These are phyloP conservation scores for Betta splendens DNA, from an alignment of 2,797 vertebrate species.

Conservation along the genomic window DNA sequence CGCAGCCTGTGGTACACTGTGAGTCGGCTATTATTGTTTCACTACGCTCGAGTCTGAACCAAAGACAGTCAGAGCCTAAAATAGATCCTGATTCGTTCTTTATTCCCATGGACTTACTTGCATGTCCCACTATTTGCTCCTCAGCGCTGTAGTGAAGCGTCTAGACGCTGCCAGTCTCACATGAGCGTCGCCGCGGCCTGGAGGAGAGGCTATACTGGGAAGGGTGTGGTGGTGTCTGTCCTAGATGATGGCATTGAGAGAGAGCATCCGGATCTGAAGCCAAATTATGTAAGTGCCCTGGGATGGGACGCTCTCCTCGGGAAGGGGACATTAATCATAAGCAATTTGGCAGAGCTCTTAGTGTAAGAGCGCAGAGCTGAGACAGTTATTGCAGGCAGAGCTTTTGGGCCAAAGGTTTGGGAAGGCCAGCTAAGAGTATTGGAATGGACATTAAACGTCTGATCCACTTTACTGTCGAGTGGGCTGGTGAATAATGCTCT, in stretches of 20 bases:
- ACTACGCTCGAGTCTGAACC: constrained; percentile 39
- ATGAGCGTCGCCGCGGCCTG: constrained; percentile 94
- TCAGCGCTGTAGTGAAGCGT: constrained; percentile 88
- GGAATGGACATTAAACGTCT: constrained; percentile 68
- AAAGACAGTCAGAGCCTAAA: constrained; percentile 46
- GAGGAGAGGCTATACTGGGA: constrained; percentile 93
- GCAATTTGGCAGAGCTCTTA: constrained; percentile 68
- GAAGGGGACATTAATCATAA: constrained; percentile 68
- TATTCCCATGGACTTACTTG: constrained; percentile 39
- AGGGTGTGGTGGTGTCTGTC: constrained; percentile 94
- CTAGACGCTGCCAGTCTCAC: constrained; percentile 79
- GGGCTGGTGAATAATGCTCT: constrained; percentile 69
- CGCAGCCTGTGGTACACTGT: constrained; percentile 93
- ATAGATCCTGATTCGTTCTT: constrained; percentile 51
- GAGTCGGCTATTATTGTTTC: constrained; percentile 70
- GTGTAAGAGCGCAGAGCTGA: constrained; percentile 54
- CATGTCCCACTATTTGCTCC: constrained; percentile 54
- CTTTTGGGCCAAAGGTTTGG: constrained; percentile 67
- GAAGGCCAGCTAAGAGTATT: constrained; percentile 63
- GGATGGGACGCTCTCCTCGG: constrained; percentile 45
- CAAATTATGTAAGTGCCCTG: constrained; percentile 93
- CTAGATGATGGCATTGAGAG: constrained; percentile 93
- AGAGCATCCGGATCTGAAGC: constrained; percentile 91
- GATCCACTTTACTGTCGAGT: constrained; percentile 66
- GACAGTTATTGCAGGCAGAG: constrained; percentile 64